Evolutionary conservation across 2,888 invertebrate species (phyloP).

Genomic region (Papilio demoleus): DNA sequence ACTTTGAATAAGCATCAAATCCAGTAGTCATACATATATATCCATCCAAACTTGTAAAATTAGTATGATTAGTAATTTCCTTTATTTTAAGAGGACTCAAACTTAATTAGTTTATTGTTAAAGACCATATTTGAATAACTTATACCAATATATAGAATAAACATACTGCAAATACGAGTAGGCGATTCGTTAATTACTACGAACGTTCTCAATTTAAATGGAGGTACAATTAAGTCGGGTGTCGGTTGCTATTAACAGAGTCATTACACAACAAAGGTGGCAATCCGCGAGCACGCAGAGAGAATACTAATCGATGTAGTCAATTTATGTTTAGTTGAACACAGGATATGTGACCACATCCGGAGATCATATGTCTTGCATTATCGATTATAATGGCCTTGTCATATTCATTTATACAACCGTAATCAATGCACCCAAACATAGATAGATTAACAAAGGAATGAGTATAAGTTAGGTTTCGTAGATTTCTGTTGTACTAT

Average conservation of each 20-base stretch:
- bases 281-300: slow-evolving; percentile 20
- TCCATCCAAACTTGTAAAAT: no score
- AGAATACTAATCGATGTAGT: slow-evolving; percentile 35
- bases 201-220: slow-evolving; percentile 10
- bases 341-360: slow-evolving; percentile 40
- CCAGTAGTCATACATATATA: no score
- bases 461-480: no score
- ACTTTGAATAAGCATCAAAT: no score
- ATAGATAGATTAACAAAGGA: no score
- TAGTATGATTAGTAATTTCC: no score
- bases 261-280: slow-evolving; percentile 33
- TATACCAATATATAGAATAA: background rate
- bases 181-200: slow-evolving; percentile 8
- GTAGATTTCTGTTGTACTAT: no score
- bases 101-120: no score
- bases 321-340: slow-evolving; percentile 35
- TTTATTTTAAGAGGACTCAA: no score
- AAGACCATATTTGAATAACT: no score
- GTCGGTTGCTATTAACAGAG: slow-evolving; percentile 23
- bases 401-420: background rate
- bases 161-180: background rate
- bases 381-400: slow-evolving; percentile 35
- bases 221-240: slow-evolving; percentile 14
- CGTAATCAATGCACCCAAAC: no score
- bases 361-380: slow-evolving; percentile 34